A percentile compares a stretch with the other conserved stretches of the same genome.
Evolutionary conservation across 1,140 invertebrate species (phyloP).

Genomic region (Nylanderia fulva): DNA sequence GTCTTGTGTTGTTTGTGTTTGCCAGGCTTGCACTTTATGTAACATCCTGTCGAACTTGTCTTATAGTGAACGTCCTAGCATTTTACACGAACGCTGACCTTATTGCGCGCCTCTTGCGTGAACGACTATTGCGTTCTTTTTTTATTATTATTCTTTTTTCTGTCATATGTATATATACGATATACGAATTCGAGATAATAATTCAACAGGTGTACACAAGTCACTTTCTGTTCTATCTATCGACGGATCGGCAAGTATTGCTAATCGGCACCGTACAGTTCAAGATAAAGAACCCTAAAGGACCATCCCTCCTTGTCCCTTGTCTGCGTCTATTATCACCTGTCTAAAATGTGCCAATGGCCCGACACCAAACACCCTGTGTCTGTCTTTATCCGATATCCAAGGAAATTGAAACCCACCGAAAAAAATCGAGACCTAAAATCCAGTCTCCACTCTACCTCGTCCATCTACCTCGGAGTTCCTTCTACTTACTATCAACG

Average conservation of each 20-base stretch:
- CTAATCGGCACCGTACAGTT: conserved; percentile 70
- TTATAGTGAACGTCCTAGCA: conserved; percentile 79
- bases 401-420: conserved; percentile 70
- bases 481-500: conserved; percentile 43
- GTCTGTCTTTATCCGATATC: conserved; percentile 79
- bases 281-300: conserved; percentile 71
- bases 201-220: conserved; percentile 43
- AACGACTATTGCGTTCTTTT: conserved; percentile 70
- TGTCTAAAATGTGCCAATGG: conserved; percentile 79
- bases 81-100: conserved; percentile 70
- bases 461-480: conserved; percentile 8
- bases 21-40: conserved; percentile 84
- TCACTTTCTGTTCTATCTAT: conserved; percentile 74
- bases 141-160: conserved; percentile 69
- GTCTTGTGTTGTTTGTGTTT: conserved; percentile 83
- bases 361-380: conserved; percentile 76
- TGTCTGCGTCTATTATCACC: conserved; percentile 88
- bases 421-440: conserved; percentile 61
- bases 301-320: conserved; percentile 85
- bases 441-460: background rate
- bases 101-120: conserved; percentile 75
- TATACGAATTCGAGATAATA: conserved; percentile 65
- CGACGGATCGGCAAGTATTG: conserved; percentile 71
- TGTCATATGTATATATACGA: conserved; percentile 66
- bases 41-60: conserved; percentile 79